Evolutionary conservation across 2,113 vertebrate genomes (phyloP), one percentile per base, ranked within the genome.

Genomic region (Mus pahari): DNA sequence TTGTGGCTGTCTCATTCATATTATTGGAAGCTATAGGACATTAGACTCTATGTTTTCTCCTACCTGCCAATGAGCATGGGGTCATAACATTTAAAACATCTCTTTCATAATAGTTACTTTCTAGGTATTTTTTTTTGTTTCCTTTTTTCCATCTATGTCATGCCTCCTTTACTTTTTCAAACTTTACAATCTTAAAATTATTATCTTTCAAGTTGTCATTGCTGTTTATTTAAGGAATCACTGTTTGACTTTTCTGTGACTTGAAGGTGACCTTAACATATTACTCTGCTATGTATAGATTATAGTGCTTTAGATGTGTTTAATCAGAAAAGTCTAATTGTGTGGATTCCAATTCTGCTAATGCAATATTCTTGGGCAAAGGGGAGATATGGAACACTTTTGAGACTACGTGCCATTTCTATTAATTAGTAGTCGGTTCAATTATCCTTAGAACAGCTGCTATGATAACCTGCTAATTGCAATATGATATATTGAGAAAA

Each of bases 351-450:
- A 84, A 70, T 95, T 97, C 89, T 96, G 68, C 28, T 96, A 89
- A 94, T 91, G 62, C 58, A 94, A 96, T 91, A 8, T 36, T 95
- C 5, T 91, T 94, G 86, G 78, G 36, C 58, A 58, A 92, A 84
- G 64, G 77, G 48, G n/a, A 83, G 14, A 53, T 92, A 86, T 24
- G 24, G 60, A 92, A 62, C 90, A 78, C 28, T 90, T 93, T 94
- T 20, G 83, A 64, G 90, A 94, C 94, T 93, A 93, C 22, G 89
- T 91, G 33, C 11, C 17, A 62, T 92, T 97, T 92, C n/a, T 92
- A 87, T 86, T 96, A 95, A 90, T 96, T 97, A 97, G 95, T 94
- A 95, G 90, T n/a, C 66, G 55, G 19, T 88, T 96, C 53, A 90
- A 42, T 81, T 97, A 31, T 92, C 42, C 24, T 93, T 96, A 83